These are phyloP conservation scores for Drosophila parabipectinata DNA, from an alignment of 1,140 invertebrate species.

Conservation along the genomic window DNA sequence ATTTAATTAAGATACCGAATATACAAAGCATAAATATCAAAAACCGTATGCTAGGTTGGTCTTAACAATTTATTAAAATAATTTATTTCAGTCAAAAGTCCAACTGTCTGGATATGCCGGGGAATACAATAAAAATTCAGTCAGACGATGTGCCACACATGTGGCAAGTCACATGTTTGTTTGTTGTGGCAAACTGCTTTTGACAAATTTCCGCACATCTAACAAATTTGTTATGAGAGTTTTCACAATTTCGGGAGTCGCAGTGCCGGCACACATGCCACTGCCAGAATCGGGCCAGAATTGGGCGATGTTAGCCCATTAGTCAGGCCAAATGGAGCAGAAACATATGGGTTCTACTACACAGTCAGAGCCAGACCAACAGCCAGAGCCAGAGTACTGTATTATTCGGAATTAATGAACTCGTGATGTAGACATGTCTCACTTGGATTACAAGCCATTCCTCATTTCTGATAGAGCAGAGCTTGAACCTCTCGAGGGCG, in stretches of 20 bases:
- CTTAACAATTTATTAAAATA: slow-evolving; percentile 1
- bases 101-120: background rate
- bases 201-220: slow-evolving; percentile 67
- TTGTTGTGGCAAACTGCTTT: slow-evolving; percentile 41
- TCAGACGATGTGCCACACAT: slow-evolving; percentile 2
- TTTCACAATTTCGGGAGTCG: slow-evolving; percentile 49
- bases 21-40: background rate
- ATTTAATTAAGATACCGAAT: too few species aligned
- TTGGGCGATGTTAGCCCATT: slow-evolving; percentile 45
- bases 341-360: slow-evolving; percentile 32
- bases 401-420: slow-evolving; percentile 69
- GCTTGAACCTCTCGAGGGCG: background rate
- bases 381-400: slow-evolving; percentile 5
- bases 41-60: background rate
- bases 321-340: slow-evolving; percentile 58
- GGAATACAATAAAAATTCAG: slow-evolving; percentile 7
- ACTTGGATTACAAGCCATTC: slow-evolving; percentile 52
- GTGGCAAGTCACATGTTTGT: slow-evolving; percentile 29
- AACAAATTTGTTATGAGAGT: slow-evolving; percentile 65
- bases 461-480: slow-evolving; percentile 17
- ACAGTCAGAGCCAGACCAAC: background rate
- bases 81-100: slow-evolving; percentile 1
- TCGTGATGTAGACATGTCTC: slow-evolving; percentile 66
- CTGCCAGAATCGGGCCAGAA: slow-evolving; percentile 6
- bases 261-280: slow-evolving; percentile 30